Evolutionary conservation across 2,888 invertebrate species (phyloP).

Genomic region (Cremastinae sp.): DNA sequence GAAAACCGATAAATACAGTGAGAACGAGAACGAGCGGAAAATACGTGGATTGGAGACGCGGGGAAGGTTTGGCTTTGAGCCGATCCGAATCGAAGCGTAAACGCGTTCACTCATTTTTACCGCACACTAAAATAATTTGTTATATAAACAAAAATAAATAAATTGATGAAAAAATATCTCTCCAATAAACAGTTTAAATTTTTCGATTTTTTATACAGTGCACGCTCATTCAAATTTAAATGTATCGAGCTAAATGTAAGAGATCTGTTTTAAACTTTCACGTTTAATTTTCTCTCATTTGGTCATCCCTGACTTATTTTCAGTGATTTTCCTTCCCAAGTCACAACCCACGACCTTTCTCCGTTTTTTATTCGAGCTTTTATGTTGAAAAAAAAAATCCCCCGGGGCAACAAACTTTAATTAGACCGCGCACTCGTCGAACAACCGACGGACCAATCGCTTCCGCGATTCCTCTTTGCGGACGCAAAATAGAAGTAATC

Average conservation of each 20-base stretch:
- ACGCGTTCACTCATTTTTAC: slow-evolving; percentile 57
- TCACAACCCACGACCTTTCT: neutral
- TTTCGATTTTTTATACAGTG: too few species aligned
- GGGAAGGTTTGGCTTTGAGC: slow-evolving; percentile 60
- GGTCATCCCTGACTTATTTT: neutral
- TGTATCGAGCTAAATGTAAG: too few species aligned
- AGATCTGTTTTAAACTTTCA: too few species aligned
- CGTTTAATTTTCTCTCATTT: neutral
- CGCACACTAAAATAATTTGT: slow-evolving; percentile 21
- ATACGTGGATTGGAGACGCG: slow-evolving; percentile 29
- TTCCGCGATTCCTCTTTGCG: slow-evolving; percentile 37
- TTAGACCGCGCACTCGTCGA: slow-evolving; percentile 62
- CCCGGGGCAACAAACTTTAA: slow-evolving; percentile 67
- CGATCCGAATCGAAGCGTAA: slow-evolving; percentile 62
- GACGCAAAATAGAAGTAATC: slow-evolving; percentile 53
- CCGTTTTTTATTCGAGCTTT: slow-evolving; percentile 8
- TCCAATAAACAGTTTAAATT: too few species aligned
- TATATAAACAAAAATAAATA: slow-evolving; percentile 21
- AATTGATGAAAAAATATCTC: too few species aligned
- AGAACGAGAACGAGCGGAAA: slow-evolving; percentile 7
- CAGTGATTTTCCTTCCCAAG: neutral
- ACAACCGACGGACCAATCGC: slow-evolving; percentile 44
- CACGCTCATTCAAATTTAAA: too few species aligned
- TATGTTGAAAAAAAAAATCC: slow-evolving; percentile 50
- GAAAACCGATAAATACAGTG: slow-evolving; percentile 23